Evolutionary conservation across 2,797 vertebrate genomes (phyloP).

Genomic region (Peromyscus nudipes): DNA sequence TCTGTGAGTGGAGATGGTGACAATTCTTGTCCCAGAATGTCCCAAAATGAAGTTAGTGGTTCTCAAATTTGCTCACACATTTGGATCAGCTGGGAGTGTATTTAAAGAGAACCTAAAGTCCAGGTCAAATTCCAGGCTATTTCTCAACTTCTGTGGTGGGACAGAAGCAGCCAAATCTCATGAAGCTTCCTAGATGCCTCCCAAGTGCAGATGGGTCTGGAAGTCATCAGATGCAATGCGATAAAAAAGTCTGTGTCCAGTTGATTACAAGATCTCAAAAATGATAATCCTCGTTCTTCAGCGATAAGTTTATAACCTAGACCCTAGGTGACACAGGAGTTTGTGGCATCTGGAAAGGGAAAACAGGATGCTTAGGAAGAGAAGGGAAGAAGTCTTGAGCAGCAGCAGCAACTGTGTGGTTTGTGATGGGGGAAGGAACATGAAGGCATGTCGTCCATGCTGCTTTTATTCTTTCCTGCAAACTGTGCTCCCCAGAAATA

Average conservation of each 20-base stretch:
- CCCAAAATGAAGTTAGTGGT: neutral
- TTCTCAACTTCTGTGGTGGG: neutral
- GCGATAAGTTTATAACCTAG: neutral
- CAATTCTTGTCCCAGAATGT: neutral
- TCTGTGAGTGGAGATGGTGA: neutral
- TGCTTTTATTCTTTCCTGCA: neutral
- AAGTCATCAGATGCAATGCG: neutral
- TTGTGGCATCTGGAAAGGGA: neutral
- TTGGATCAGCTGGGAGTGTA: neutral
- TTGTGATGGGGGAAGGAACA: neutral
- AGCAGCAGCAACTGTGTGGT: too few species aligned
- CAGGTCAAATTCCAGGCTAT: neutral
- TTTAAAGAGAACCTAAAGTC: conserved; percentile 31
- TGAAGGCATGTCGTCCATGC: fast-evolving
- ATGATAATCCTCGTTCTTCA: neutral
- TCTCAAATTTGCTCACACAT: neutral
- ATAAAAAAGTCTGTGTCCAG: neutral
- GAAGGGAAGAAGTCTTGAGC: neutral
- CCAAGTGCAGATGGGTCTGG: neutral
- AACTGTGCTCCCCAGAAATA: neutral
- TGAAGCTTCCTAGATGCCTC: neutral
- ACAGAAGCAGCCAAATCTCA: neutral
- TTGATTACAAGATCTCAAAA: neutral
- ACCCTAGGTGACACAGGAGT: neutral
- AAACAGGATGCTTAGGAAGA: neutral